These are phyloP conservation scores for Ariopsis seemanni DNA, from an alignment of 2,113 vertebrate species.

Conservation along the genomic window DNA sequence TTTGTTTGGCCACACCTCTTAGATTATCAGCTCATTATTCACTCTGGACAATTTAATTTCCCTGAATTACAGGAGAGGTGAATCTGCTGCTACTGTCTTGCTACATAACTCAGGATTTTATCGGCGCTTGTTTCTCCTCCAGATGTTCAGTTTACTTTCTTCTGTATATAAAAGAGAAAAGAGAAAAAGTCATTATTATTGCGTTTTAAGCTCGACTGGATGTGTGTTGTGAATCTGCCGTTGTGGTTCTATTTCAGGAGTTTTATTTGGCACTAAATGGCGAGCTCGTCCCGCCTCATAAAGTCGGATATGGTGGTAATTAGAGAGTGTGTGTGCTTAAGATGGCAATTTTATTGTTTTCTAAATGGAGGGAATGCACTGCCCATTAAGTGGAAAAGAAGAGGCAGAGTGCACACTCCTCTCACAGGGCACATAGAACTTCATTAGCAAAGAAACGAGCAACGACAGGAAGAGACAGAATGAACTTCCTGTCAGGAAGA, in stretches of 20 bases:
- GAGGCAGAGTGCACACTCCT: constrained; percentile 21
- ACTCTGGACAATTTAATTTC: not conserved
- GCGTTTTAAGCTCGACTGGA: not conserved
- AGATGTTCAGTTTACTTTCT: constrained; percentile 5
- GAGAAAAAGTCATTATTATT: not conserved
- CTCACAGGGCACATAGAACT: constrained; percentile 29
- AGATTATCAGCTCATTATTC: not conserved
- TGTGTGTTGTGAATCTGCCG: constrained; percentile 6
- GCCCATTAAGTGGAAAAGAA: constrained; percentile 26
- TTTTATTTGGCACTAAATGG: constrained; percentile 22
- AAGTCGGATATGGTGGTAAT: constrained; percentile 34
- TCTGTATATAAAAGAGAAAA: constrained; percentile 11
- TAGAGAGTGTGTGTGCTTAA: constrained; percentile 20
- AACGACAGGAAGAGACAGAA: constrained; percentile 37
- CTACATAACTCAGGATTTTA: not conserved
- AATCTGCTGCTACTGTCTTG: not conserved
- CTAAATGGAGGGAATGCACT: constrained; percentile 33
- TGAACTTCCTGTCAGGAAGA: constrained; percentile 54
- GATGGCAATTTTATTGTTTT: constrained; percentile 39
- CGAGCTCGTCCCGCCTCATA: constrained; percentile 23
- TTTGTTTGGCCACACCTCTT: not conserved
- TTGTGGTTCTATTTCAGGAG: constrained; percentile 33
- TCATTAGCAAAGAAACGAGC: constrained; percentile 42
- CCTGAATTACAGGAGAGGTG: not conserved
- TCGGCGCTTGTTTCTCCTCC: not conserved